Evolutionary conservation across 2,113 vertebrate genomes (phyloP), one percentile per base, ranked within the genome.

Genomic region (Cavia porcellus): DNA sequence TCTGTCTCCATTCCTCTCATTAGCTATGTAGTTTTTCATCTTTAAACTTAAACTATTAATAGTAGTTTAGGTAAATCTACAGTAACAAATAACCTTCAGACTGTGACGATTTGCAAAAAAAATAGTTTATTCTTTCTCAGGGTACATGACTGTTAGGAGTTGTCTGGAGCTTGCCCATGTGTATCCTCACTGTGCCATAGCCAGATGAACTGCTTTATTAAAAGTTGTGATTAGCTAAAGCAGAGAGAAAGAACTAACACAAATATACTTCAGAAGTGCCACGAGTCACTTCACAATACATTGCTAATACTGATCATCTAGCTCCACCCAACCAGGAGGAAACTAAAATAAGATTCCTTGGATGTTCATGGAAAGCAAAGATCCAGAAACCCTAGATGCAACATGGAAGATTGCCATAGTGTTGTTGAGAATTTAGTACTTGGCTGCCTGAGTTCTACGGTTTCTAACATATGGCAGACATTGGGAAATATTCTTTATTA

Each of bases 381-480:
- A 24, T 50, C 24, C 38, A 68, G 42, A 89, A 92, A 86, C 30
- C 13, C 11, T 47, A 55, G 5, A 14, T 7, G 4, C 0, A 45
- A 0, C 30, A 42, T 25, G 22, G 50, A 80, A 47, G 6, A 59
- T 59, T 24, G 25, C 15, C 13, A 35, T 4, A 14, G 6, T 28
- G 17, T 42, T 86, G 12, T 61, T 47, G 7, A 79, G 38, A 81
- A 92, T 79, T 79, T 57, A 47, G 2, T 13, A 52, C 7, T 79
- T 55, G 20, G 38, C 2, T 83, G 55, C 45, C 24, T n/a, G 47
- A 77, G 10, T 4, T 79, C 25, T 19, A n/a, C 9, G 42, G 32
- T 87, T 96, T 68, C 30, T 19, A 17, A 45, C 82, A 77, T 72
- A 66, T 57, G 12, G n/a, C 12, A 90, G 92, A 72, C 90, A 64